phyloP scores from a whole-genome alignment of 2,888 invertebrate species.

The Endotricha flammealis region DNA sequence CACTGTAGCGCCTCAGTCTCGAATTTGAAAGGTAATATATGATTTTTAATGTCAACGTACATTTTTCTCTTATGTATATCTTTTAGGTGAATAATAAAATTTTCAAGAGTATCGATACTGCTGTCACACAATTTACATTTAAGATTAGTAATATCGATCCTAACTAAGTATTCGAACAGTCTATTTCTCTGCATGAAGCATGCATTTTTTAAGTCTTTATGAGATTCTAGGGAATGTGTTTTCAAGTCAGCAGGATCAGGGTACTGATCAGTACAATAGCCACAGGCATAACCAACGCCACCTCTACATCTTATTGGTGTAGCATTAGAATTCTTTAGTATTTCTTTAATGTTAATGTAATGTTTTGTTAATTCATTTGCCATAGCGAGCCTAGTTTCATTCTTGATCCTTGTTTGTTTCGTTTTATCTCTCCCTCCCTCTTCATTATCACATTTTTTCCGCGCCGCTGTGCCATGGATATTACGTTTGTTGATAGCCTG shows the following conservation, averaged over 20 bases:
- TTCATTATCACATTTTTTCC: too few relatives aligned
- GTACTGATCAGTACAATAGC: slow-evolving; percentile 24
- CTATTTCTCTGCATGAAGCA: slow-evolving; percentile 14
- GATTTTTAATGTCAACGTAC: slow-evolving; percentile 17
- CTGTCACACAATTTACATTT: slow-evolving; percentile 16
- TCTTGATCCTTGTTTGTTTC: neutral
- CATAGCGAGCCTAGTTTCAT: slow-evolving; percentile 3
- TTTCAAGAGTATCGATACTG: slow-evolving; percentile 12
- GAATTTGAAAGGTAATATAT: slow-evolving; percentile 25
- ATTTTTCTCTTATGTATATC: slow-evolving; percentile 15
- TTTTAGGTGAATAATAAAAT: slow-evolving; percentile 17
- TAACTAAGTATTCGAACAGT: slow-evolving; percentile 15
- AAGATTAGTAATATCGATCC: slow-evolving; percentile 22
- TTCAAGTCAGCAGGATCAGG: slow-evolving; percentile 22
- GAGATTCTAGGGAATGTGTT: slow-evolving; percentile 15
- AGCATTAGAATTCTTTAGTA: slow-evolving; percentile 32
- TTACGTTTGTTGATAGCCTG: slow-evolving; percentile 1
- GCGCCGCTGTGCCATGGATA: neutral
- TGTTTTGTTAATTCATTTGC: slow-evolving; percentile 22
- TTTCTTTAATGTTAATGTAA: slow-evolving; percentile 27
- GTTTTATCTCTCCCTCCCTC: too few relatives aligned
- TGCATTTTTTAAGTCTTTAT: slow-evolving; percentile 4
- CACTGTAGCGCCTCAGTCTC: slow-evolving; percentile 26
- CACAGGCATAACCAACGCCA: slow-evolving; percentile 23
- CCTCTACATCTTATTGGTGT: slow-evolving; percentile 35